Evolutionary conservation across 2,113 vertebrate genomes (phyloP), one percentile per base, ranked within the genome.

Genomic region (Perca schrenkii): DNA sequence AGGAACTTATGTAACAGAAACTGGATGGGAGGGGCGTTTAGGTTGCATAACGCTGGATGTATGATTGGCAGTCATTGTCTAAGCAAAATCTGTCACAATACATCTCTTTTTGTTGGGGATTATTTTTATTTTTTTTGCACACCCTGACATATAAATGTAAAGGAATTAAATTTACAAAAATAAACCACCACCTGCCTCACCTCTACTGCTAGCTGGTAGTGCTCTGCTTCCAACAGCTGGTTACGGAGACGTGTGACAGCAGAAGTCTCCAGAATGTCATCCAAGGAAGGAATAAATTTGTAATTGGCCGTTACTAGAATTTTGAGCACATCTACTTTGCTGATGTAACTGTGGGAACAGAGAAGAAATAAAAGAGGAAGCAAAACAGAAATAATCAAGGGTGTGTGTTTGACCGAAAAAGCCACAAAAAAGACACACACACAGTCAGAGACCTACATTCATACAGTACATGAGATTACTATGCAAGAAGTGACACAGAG

Each of bases 201-300:
- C 97, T 99, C 98, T 75, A 99, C 96, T 1, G 98, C 98, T 2
- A 99, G 94, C 80, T 97, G 95, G 91, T 99, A 99, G 87, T 99
- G 95, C 79, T 99, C 98, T 0, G 96, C 96, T 92, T 99, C 98
- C 80, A 99, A 91, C 75, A 99, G 97, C 88, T 94, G 96, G 94
- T 99, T 99, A 58, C 98, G 95, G 72, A 99, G 87, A 22, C 98
- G 96, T 1, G 96, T 96, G 47, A 99, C 96, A 0, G 98, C 97
- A 7, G 98, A 86, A 0, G 95, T 96, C 86, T 98, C 96, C 79
- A 98, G 87, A 88, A 99, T 98, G 91, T 99, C 97, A 64, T 98
- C 96, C 87, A 99, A 94, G 83, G 97, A 98, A 0, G 98, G 98
- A 67, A 99, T 82, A 1, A 97, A 96, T 85, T 94, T 97, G 93